phyloP scores from a whole-genome alignment of 2,888 invertebrate species.

The Cybosia mesomella region DNA sequence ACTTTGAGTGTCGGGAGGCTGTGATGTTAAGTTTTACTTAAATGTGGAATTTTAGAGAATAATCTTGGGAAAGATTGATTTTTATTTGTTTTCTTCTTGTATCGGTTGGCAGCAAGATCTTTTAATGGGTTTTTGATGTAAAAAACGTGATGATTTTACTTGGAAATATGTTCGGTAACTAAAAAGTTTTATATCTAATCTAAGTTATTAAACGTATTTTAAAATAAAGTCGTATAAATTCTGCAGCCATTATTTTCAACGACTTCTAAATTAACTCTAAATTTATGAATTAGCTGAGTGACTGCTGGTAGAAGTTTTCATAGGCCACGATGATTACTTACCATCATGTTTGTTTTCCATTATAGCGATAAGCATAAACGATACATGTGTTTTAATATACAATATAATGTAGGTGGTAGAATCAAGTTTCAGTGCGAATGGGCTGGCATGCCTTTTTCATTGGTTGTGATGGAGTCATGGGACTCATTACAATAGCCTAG shows the following conservation, averaged over 20 bases:
- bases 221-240: neutral
- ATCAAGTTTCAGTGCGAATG: too few relatives aligned
- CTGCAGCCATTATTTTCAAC: neutral
- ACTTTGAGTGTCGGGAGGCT: slow-evolving; percentile 39
- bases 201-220: neutral
- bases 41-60: slow-evolving; percentile 19
- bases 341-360: too few relatives aligned
- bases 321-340: neutral
- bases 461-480: too few relatives aligned
- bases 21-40: slow-evolving; percentile 36
- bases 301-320: neutral
- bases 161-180: neutral
- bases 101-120: neutral
- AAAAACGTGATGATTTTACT: neutral
- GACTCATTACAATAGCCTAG: too few relatives aligned
- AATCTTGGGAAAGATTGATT: slow-evolving; percentile 12
- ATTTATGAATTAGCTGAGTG: neutral
- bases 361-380: too few relatives aligned
- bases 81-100: slow-evolving; percentile 22
- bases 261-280: neutral
- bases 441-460: too few relatives aligned
- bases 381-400: too few relatives aligned
- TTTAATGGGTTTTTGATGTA: neutral
- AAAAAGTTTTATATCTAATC: neutral
- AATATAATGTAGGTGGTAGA: too few relatives aligned